Evolutionary conservation across 2,888 invertebrate genomes (phyloP), one percentile per base, ranked within the genome.

Genomic region (Drosophila ezoana): DNA sequence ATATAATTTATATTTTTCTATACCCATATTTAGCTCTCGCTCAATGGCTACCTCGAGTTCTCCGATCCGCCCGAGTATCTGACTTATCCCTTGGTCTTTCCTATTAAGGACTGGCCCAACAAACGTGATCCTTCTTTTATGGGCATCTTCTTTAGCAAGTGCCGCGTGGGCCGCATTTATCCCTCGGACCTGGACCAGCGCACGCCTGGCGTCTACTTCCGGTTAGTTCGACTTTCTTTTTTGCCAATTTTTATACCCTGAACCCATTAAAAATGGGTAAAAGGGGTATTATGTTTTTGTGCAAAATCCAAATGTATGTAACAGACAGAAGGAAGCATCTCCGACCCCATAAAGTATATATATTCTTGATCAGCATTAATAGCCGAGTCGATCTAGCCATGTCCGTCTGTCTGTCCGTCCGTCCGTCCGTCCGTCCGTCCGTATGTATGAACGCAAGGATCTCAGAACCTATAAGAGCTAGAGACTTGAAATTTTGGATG

Each of bases 121-220:
- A 94, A 95, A 76, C 96, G 96, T 83, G 98, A 98, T 92, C 98
- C 98, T 0, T 95, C 97, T 0, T 98, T 98, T 92, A 98, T 98
- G 76, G 98, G 98, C 0, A 97, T 98, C 71, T 98, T 97, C 93
- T 97, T 96, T 93, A 97, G 97, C 91, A 97, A 96, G 90, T 97
- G 97, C 89, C 95, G 97, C 54, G 95, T 97, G 48, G 97, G 97
- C 11, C 94, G 93, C 53, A 93, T 95, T 61, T 93, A 95, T 67
- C 94, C 94, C 0, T 95, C 95, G 16, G 97, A 98, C 79, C 92
- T 95, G 3, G 97, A 97, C 90, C 95, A 95, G 85, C 94, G 96
- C 70, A 93, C 93, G 56, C 95, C 97, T 0, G 98, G 98, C 33
- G 95, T 97, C 16, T 98, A 97, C 92, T 97, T 96, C 90, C 95